A percentile compares a stretch with the other conserved stretches of the same genome.
These are phyloP conservation scores for Atlantisia rogersi DNA, from an alignment of 2,113 vertebrate genomes.

Conservation along the genomic window DNA sequence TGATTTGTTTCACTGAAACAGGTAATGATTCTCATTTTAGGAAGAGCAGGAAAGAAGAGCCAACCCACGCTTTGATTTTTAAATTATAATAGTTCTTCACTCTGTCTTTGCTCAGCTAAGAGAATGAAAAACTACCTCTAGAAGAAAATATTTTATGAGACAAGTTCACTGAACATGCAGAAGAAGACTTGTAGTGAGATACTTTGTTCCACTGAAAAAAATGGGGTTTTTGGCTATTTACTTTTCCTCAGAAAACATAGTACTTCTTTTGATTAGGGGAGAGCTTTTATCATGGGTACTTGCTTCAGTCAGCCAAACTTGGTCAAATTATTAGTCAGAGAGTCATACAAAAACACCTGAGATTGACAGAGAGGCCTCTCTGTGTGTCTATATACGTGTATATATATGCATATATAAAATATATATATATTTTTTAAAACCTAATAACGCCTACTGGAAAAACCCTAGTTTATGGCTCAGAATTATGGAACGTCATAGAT, in stretches of 20 bases:
- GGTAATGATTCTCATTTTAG: neutral
- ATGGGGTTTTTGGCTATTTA: neutral
- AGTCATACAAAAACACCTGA: neutral
- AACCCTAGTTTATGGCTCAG: neutral
- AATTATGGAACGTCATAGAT: neutral
- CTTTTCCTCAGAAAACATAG: neutral
- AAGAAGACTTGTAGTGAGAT: neutral
- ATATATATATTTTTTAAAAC: neutral
- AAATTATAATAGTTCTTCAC: neutral
- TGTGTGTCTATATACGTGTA: accelerated
- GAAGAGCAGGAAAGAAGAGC: neutral
- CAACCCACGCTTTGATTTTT: neutral
- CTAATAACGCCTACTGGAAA: neutral
- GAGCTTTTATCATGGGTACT: neutral
- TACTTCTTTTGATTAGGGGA: neutral
- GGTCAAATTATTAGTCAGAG: neutral
- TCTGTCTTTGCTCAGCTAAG: neutral
- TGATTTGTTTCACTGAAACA: neutral
- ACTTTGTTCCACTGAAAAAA: neutral
- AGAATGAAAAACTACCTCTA: neutral
- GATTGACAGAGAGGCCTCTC: neutral
- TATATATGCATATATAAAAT: no score
- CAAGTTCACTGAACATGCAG: neutral
- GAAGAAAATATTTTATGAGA: neutral
- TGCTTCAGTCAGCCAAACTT: neutral